Evolutionary conservation across 1,140 invertebrate species (phyloP), one percentile per base, ranked within the genome.

Genomic region (Macrobrachium rosenbergii): DNA sequence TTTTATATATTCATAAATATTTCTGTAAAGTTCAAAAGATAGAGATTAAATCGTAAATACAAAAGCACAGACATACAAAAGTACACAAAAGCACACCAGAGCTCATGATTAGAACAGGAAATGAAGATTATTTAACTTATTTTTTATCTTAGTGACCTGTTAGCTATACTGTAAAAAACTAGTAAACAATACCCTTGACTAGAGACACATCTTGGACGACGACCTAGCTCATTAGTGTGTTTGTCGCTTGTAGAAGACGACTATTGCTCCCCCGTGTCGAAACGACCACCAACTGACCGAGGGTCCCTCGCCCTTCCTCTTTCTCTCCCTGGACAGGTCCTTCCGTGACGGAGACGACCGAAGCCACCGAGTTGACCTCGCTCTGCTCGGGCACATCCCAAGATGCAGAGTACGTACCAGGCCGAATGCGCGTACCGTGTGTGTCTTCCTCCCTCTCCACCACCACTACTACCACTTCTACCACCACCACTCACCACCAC

Each of bases 281-380:
- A 17, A 21, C 78, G 1, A 2, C 45, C 43, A 6, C 8, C 63
- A 60, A 59, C 17, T n/a, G 6, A 16, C 6, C 16, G 3, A 17
- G 12, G 17, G 28, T 63, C 28, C 59, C 62, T 37, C 19, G 45
- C 10, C 21, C 62, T 12, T 52, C 79, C 28, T n/a, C 77, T n/a
- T 28, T 14, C 79, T 59, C n/a, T 75, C 83, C 63, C 45, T 12
- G 7, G n/a, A 52, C 91, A 94, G 93, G 92, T 89, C 92, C 93
- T 37, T 94, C 93, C 62, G 91, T 92, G 78, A 93, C 92, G 62
- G 93, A 94, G 91, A 94, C 93, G 67, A 94, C 94, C 12, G 94
- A 94, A 89, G 92, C 94, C 60, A 93, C 92, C 90, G 94, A 94
- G 59, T 91, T 94, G 89, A 94, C 93, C 90, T 94, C 94, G 72